Conservation (phyloP, 2,113 vertebrate species). For the Mola mola region DNA sequence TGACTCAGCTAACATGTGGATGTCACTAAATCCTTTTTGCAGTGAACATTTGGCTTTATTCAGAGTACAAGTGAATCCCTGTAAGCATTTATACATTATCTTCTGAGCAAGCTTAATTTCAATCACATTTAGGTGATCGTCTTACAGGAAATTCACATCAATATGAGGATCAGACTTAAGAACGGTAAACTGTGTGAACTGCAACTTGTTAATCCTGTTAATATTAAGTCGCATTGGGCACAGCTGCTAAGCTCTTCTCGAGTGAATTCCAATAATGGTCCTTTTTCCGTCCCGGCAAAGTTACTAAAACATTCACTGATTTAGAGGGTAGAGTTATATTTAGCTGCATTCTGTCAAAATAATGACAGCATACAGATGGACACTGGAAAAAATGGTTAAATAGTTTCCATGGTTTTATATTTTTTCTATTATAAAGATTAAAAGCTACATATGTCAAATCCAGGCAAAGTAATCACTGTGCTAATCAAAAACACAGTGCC, state of each 20-base stretch:
- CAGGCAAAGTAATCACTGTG: background rate
- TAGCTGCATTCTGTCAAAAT: background rate
- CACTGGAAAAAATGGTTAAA: background rate
- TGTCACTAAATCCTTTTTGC: too few relatives aligned
- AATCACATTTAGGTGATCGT: constrained; percentile 9
- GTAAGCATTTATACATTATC: too few relatives aligned
- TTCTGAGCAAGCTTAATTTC: too few relatives aligned
- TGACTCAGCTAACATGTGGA: too few relatives aligned
- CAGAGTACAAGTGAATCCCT: background rate
- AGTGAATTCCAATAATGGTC: background rate
- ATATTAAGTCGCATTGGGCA: constrained; percentile 1
- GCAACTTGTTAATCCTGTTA: constrained; percentile 5
- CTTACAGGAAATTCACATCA: constrained; percentile 1
- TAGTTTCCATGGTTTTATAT: background rate
- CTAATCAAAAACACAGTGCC: too few relatives aligned
- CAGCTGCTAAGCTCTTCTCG: background rate
- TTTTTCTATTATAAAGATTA: background rate
- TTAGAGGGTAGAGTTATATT: too few relatives aligned
- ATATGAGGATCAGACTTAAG: constrained; percentile 8
- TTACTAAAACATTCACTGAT: background rate
- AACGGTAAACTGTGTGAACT: background rate
- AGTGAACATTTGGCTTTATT: too few relatives aligned
- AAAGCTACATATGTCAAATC: background rate
- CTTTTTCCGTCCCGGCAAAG: background rate
- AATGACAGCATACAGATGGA: background rate